Conservation (phyloP, 2,113 vertebrate species). For the Arvicanthis niloticus region DNA sequence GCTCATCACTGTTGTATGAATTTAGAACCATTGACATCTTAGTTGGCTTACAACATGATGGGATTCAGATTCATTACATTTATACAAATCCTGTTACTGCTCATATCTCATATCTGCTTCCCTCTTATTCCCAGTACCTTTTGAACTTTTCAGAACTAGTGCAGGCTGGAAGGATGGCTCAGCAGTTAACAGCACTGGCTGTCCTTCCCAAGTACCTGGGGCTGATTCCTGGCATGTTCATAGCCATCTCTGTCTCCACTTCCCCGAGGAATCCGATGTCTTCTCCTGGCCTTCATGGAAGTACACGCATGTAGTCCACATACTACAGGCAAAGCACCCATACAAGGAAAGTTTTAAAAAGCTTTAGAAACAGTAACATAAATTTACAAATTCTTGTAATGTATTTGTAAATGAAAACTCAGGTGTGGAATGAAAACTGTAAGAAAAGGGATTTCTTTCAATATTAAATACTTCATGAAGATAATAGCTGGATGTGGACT, state of each 20-base stretch:
- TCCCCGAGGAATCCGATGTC: neutral
- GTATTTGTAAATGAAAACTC: neutral
- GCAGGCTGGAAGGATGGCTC: neutral
- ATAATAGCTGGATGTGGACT: constrained; percentile 8
- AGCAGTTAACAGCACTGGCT: neutral
- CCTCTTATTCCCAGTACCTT: neutral
- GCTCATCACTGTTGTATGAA: neutral
- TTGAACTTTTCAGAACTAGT: neutral
- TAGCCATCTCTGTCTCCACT: neutral
- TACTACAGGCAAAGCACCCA: too few species aligned
- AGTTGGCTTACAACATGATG: neutral
- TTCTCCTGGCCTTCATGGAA: neutral
- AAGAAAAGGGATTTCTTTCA: constrained; percentile 11
- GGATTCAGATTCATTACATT: neutral
- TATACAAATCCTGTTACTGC: too few species aligned
- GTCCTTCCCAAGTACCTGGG: neutral
- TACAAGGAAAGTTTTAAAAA: neutral
- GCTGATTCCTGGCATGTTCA: too few species aligned
- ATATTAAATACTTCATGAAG: neutral
- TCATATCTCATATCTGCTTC: neutral
- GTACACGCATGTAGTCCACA: too few species aligned
- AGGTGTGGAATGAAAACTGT: neutral
- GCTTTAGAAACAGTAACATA: neutral
- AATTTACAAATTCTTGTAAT: neutral
- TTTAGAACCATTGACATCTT: neutral